These are phyloP conservation scores for Drymonia ruficornis DNA, from an alignment of 2,888 invertebrate genomes.

Conservation along the genomic window DNA sequence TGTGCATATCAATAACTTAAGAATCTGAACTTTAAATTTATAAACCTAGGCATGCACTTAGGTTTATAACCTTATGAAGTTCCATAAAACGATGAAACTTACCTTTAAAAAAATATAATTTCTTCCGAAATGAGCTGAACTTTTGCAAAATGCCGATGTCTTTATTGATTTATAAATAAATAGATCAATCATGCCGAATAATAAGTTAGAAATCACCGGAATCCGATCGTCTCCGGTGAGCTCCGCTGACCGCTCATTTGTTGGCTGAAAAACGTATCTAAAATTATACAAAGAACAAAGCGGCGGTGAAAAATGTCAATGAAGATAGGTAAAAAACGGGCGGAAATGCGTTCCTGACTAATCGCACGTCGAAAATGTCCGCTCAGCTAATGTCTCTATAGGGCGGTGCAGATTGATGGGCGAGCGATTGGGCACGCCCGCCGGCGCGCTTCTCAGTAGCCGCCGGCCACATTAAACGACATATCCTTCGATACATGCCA, in stretches of 20 bases:
- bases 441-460: slow-evolving; percentile 60
- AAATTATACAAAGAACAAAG: slow-evolving; percentile 31
- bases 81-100: too few relatives aligned
- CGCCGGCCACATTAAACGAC: slow-evolving; percentile 58
- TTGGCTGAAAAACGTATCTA: slow-evolving; percentile 16
- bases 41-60: too few relatives aligned
- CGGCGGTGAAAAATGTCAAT: slow-evolving; percentile 35
- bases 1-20: too few relatives aligned
- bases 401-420: slow-evolving; percentile 68
- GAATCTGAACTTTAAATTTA: too few relatives aligned
- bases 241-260: slow-evolving; percentile 7
- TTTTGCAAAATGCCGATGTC: background rate
- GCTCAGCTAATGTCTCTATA: slow-evolving; percentile 69
- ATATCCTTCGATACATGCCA: slow-evolving; percentile 31
- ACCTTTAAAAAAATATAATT: too few relatives aligned
- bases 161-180: background rate
- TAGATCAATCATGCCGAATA: background rate
- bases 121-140: too few relatives aligned
- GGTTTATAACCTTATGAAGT: too few relatives aligned
- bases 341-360: slow-evolving; percentile 67
- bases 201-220: background rate
- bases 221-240: background rate
- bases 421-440: slow-evolving; percentile 67
- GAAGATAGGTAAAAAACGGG: slow-evolving; percentile 44
- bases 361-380: slow-evolving; percentile 58